Evolutionary conservation across 2,797 vertebrate genomes (phyloP).

Genomic region (Sebastes steindachneri): DNA sequence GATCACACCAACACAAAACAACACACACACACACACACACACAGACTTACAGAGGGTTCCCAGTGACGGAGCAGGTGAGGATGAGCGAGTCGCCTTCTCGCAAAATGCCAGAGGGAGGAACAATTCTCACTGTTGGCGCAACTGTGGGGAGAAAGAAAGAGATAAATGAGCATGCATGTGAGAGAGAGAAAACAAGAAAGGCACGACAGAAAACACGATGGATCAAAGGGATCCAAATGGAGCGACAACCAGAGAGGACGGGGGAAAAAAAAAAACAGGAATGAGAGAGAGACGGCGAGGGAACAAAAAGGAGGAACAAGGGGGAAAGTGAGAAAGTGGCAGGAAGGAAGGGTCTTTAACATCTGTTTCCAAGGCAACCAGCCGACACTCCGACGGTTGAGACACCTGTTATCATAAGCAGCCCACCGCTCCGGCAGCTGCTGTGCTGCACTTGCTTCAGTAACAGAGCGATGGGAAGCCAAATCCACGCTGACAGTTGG

Average conservation of each 20-base stretch:
- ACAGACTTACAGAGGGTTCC: conserved; percentile 90
- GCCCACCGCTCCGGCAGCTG: conserved; percentile 63
- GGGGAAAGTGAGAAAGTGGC: conserved; percentile 22
- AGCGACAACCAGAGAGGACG: conserved; percentile 4
- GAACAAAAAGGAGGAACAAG: conserved; percentile 23
- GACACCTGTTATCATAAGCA: conserved; percentile 75
- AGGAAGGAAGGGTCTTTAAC: conserved; percentile 56
- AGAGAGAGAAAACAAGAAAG: conserved; percentile 5
- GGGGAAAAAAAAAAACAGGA: conserved; percentile 9
- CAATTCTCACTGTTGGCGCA: conserved; percentile 87
- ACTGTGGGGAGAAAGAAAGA: conserved; percentile 70
- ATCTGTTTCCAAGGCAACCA: conserved; percentile 78
- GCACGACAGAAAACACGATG: conserved; percentile 9
- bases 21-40: not conserved
- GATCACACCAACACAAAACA: not conserved
- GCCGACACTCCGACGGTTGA: conserved; percentile 52
- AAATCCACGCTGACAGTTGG: conserved; percentile 53
- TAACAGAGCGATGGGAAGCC: conserved; percentile 54
- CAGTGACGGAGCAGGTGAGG: conserved; percentile 88
- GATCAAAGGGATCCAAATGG: conserved; percentile 14
- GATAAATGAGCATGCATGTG: conserved; percentile 1
- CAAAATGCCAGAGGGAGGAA: conserved; percentile 87
- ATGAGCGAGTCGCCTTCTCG: conserved; percentile 91
- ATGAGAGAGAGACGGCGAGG: not conserved
- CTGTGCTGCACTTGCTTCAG: conserved; percentile 55